A percentile compares a stretch with the other conserved stretches of the same genome.
Evolutionary conservation across 2,113 vertebrate species (phyloP).

Genomic region (Crotophaga sulcirostris): DNA sequence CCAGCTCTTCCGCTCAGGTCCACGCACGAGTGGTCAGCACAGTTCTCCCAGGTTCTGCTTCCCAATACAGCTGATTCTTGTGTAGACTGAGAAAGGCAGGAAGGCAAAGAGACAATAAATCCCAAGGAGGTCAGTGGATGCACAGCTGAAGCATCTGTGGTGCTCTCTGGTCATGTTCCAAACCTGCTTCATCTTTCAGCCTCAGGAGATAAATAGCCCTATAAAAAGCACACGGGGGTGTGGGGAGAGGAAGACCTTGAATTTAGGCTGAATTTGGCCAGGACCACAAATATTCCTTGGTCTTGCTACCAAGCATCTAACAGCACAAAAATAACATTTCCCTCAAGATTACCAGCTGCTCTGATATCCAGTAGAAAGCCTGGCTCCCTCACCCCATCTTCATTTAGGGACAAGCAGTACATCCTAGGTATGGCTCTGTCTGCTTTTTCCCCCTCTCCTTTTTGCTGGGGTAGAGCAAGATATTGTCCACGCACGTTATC

Average conservation of each 20-base stretch:
- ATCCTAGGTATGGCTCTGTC: not conserved
- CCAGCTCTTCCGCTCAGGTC: not conserved
- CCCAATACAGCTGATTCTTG: not conserved
- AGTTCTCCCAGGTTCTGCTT: not conserved
- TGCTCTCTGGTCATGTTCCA: constrained; percentile 41
- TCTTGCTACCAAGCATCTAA: not conserved
- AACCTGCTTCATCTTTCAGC: not conserved
- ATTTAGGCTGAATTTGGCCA: constrained; percentile 3
- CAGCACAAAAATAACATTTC: constrained; percentile 1
- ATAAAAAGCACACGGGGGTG: constrained; percentile 44
- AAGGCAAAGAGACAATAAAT: constrained; percentile 44
- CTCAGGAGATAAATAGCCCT: constrained; percentile 33
- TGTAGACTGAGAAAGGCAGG: not conserved
- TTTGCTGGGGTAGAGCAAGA: not conserved
- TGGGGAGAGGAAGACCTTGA: constrained; percentile 29
- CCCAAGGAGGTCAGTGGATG: constrained; percentile 6
- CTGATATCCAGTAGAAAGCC: not conserved
- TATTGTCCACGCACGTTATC: not conserved
- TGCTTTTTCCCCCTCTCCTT: not conserved
- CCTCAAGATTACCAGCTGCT: not conserved
- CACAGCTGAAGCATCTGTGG: not conserved
- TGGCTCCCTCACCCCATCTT: not conserved
- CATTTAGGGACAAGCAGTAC: not conserved
- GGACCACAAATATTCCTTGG: not conserved
- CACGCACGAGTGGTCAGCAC: not conserved